Evolutionary conservation across 2,113 vertebrate genomes (phyloP), one percentile per base, ranked within the genome.

Genomic region (Plecturocebus donacophilus): DNA sequence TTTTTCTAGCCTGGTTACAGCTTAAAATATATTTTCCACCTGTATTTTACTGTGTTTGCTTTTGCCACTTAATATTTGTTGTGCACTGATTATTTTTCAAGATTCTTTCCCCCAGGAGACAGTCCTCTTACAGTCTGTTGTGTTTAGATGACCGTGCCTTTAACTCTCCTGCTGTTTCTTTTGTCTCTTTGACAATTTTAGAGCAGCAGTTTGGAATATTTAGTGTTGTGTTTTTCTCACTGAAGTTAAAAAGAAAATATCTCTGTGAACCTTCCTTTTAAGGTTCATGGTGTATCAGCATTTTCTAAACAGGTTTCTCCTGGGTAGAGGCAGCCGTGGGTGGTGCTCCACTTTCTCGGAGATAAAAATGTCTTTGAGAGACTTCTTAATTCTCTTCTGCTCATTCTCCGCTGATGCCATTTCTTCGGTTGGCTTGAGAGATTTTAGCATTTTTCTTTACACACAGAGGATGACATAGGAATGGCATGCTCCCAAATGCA

Each of bases 181-280:
- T 97, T 93, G 83, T 97, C 90, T 96, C 89, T 96, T 89, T 97
- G 97, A 95, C 83, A 96, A 97, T 96, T 95, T 80, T 13, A 95
- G 92, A 93, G 73, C 89, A 94, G 68, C 70, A 32, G 73, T 96
- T 97, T 87, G 76, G 94, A 97, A 97, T 97, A 97, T 94, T 96
- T 80, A 87, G 73, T 23, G 6, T 23, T 9, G 45, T 42, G 40
- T 93, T 95, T 94, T 80, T 97, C 71, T 95, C 49, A 23, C 35
- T 77, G 84, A 95, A 87, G 75, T 97, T 95, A 90, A 91, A 94
- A 96, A 94, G 95, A 81, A 94, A 91, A 52, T 40, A 56, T 76
- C 35, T 96, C 86, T 76, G 86, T 87, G 92, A 93, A 66, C 42
- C 73, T 90, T 49, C 54, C 54, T 97, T 95, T 83, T 92, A 52